Conservation (phyloP, 2,797 vertebrate species). For the Astyanax mexicanus region DNA sequence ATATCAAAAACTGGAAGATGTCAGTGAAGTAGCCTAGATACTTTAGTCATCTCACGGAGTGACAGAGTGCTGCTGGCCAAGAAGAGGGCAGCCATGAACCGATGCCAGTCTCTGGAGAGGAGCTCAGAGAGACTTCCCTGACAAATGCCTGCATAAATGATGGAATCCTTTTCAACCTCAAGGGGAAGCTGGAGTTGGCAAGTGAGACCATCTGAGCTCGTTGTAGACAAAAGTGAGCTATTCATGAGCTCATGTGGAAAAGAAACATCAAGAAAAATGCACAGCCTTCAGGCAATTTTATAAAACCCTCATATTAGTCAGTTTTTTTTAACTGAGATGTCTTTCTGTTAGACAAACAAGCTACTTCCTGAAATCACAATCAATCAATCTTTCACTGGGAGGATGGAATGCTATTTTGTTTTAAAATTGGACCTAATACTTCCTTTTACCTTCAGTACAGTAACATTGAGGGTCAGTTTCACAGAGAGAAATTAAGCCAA, state of each 20-base stretch:
- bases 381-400: too few species aligned
- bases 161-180: conserved; percentile 41
- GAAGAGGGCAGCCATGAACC: conserved; percentile 19
- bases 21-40: conserved; percentile 22
- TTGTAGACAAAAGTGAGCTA: conserved; percentile 2
- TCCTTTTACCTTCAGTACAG: too few species aligned
- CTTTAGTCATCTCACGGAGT: conserved; percentile 28
- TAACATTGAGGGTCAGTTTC: too few species aligned
- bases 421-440: too few species aligned
- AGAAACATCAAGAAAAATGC: background rate
- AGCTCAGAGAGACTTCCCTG: conserved; percentile 44
- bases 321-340: background rate
- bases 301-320: background rate
- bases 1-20: conserved; percentile 15
- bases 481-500: too few species aligned
- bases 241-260: conserved; percentile 8
- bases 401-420: too few species aligned
- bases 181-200: conserved; percentile 38
- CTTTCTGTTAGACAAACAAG: background rate
- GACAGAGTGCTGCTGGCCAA: conserved; percentile 28
- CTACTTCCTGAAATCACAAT: background rate
- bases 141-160: conserved; percentile 42
- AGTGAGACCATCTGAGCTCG: conserved; percentile 1
- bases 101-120: conserved; percentile 43
- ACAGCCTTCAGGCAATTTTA: background rate